Base-by-base conservation (phyloP, 2,113 vertebrate species). In the Sialia sialis region DNA sequence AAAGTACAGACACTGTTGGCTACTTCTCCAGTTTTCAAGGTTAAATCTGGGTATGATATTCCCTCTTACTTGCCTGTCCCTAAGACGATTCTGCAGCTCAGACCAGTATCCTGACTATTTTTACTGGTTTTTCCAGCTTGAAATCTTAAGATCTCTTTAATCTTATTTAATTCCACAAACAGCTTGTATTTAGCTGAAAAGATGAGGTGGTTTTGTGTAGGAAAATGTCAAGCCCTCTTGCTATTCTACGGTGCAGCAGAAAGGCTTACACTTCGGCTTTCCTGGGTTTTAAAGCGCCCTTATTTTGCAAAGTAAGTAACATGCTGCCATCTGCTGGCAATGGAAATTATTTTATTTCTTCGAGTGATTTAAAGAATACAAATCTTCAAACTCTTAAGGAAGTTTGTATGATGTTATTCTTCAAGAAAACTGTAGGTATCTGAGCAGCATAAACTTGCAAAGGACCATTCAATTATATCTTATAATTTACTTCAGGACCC, bases 321-420 rank as follows among this genome's bases (percentile, higher is more conserved):
- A 75, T 80, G 64, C 90, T 96, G 97, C 96, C 96, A 97, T 93
- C 96, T 97, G 55, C 86, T 93, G 96, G 73, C 60, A 39, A 32
- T 11, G 13, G 6, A 27, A 14, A 16, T 56, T 30, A 19, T 36
- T 80, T 58, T n/a, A 51, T 69, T 63, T 72, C 52, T 59, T 79
- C 36, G 25, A 51, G n/a, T 30, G 16, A 39, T 41, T 58, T 44
- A 23, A 25, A 26, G 48, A 58, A 48, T 27, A 54, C 13, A 38
- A 38, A 38, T n/a, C 38, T 46, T 54, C 52, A 74, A 15, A 39
- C 25, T n/a, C 38, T 63, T 55, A 25, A 52, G 34, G 27, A 46
- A 72, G 38, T 86, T 49, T 23, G 26, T 36, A 78, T 54, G 25
- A 26, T 41, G 5, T 2, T 26, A 15, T 68, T 89, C 6, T 59